Base-by-base conservation (phyloP, 2,888 invertebrate genomes). In the Cosmopolites sordidus region DNA sequence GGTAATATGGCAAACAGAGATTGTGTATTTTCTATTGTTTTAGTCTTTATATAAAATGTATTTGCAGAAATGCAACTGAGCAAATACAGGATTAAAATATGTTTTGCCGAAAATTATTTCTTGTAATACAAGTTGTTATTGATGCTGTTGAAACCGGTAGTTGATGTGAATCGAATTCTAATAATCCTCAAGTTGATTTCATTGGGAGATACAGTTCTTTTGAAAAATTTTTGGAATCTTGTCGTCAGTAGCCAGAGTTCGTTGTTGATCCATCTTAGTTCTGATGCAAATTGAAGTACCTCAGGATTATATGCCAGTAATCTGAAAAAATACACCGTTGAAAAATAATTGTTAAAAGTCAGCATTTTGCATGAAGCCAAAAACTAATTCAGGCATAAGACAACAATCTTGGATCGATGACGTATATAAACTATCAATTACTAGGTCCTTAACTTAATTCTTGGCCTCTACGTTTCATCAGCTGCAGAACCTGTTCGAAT, bases 201-300 rank as follows among this genome's bases (percentile, higher is more conserved):
- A 46, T 81, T 78, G 1, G 80, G 80, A 74, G 66, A 82, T 11
- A 87, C 78, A 30, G 83, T 79, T 63, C 82, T 82, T 52, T 82
- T 75, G 78, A 89, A 89, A 78, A 83, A 90, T 63, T 86, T 86
- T 65, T 92, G 91, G 77, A 91, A 89, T 53, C 86, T 81, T 0
- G 88, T 83, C 1, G 87, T 81, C 29, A 91, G 73, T 2, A 81
- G 75, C 84, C 89, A 92, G n/a, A 90, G 68, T 44, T 81, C 81
- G 30, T 81, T 81, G 1, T 80, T 76, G 53, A 79, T 80, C 76
- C 83, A 83, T 58, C 84, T 75, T 50, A 91, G 79, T 62, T 91
- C 91, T 0, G 90, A 86, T 16, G 83, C 81, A 72, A 91, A 91
- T 72, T 91, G 91, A 17, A 91, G 74, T 54, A 80, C 77, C 60